Base-by-base conservation (phyloP, 2,888 invertebrate genomes). In the Dicyrtoma fusca region DNA sequence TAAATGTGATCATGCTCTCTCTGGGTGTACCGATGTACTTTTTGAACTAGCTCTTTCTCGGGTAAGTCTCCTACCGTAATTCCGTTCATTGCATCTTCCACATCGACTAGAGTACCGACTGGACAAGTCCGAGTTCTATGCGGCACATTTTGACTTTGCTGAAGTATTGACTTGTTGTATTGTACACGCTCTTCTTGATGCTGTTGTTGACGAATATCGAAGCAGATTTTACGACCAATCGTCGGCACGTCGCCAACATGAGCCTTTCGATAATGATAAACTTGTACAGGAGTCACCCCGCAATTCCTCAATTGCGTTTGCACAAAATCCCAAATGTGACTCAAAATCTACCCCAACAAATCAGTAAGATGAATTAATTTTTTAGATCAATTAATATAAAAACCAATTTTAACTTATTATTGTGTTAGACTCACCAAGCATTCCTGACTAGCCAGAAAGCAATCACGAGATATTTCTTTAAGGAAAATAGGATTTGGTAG, bases 371-470 rank as follows among this genome's bases (percentile, higher is more conserved):
- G 3, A 34, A 34, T 34, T 8, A 34, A 34, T 34, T 8, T 61
- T 57, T 34, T 3, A 34, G 4, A 34, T 34, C 34, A 34, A 14
- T 53, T 26, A 69, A 19, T 61, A 44, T 13, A 65, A 57, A 57
- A 45, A 45, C 13, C 5, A 69, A 17, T 47, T 10, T n/a, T 23
- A 47, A 59, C 13, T 64, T 45, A 23, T 25, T 10, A 14, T 59
- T 44, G 13, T 14, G 17, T 66, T 64, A 62, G 49, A 61, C 79
- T 79, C 83, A 91, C 91, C 88, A 93, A 91, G 82, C 94, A 94
- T 85, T 95, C 95, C 57, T 92, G 91, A 83, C 91, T 91, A 21
- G 94, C 95, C 34, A 92, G 89, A 80, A 94, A 87, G 17, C 93
- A 92, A 83, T 95, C 94, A 69, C 91, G 86, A 0, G 92, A 92